Conservation (phyloP, 2,113 vertebrate genomes). For the Tetrao urogallus region DNA sequence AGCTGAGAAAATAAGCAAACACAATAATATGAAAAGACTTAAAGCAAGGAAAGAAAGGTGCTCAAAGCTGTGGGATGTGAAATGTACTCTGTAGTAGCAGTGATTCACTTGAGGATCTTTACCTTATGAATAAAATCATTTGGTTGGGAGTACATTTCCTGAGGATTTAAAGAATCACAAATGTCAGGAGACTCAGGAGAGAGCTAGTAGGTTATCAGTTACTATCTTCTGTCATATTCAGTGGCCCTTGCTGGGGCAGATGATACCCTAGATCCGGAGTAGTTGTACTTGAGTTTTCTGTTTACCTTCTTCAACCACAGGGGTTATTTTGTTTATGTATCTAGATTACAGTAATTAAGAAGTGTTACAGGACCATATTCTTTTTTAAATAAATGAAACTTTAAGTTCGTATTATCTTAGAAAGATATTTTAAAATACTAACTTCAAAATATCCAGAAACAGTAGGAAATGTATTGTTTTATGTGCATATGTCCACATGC, state of each 20-base stretch:
- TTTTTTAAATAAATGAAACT: neutral
- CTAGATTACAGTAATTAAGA: neutral
- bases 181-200: neutral
- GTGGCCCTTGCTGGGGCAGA: neutral
- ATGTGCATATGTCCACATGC: neutral
- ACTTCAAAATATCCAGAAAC: neutral
- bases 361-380: neutral
- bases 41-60: neutral
- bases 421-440: neutral
- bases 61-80: neutral
- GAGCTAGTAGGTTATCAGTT: neutral
- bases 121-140: neutral
- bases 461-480: neutral
- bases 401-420: neutral
- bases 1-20: neutral
- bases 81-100: neutral
- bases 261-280: neutral
- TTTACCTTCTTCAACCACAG: neutral
- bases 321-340: neutral
- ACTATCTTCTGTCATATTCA: neutral
- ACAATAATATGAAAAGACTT: neutral
- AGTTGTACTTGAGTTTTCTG: neutral
- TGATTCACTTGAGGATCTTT: neutral
- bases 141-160: neutral
- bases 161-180: neutral